A percentile compares a stretch with the other conserved stretches of the same genome.
These are phyloP conservation scores for Fissipunctia ypsillon DNA, from an alignment of 2,888 invertebrate genomes.

Conservation along the genomic window DNA sequence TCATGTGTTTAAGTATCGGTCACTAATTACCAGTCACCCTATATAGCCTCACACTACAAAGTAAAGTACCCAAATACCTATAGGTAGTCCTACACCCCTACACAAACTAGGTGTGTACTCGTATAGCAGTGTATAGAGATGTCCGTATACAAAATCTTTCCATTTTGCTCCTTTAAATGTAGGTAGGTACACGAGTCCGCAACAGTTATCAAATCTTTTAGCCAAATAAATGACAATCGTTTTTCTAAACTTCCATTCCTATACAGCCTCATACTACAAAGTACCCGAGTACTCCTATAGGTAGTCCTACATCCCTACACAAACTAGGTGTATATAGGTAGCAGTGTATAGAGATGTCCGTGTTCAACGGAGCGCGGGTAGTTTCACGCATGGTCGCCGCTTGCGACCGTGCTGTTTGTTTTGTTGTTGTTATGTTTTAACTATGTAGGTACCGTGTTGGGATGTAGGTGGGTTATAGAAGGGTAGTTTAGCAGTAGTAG, in stretches of 20 bases:
- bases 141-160: conserved; percentile 78
- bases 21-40: too few species aligned
- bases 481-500: conserved; percentile 13
- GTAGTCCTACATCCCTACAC: conserved; percentile 28
- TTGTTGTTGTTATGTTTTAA: conserved; percentile 65
- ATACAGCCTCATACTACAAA: background rate
- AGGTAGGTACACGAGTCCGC: too few species aligned
- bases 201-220: too few species aligned
- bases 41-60: background rate
- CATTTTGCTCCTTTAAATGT: too few species aligned
- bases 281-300: background rate
- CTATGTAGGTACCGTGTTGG: conserved; percentile 32
- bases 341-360: conserved; percentile 70
- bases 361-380: conserved; percentile 77
- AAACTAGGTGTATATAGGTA: conserved; percentile 47
- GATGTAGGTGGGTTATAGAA: conserved; percentile 1
- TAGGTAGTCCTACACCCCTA: conserved; percentile 16
- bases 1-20: too few species aligned
- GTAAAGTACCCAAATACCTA: background rate
- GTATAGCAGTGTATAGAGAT: conserved; percentile 67
- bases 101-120: conserved; percentile 47
- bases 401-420: conserved; percentile 66
- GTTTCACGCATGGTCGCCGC: conserved; percentile 77
- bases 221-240: too few species aligned
- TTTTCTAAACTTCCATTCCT: background rate